phyloP scores from a whole-genome alignment of 2,797 vertebrate species.

The Merluccius polli region DNA sequence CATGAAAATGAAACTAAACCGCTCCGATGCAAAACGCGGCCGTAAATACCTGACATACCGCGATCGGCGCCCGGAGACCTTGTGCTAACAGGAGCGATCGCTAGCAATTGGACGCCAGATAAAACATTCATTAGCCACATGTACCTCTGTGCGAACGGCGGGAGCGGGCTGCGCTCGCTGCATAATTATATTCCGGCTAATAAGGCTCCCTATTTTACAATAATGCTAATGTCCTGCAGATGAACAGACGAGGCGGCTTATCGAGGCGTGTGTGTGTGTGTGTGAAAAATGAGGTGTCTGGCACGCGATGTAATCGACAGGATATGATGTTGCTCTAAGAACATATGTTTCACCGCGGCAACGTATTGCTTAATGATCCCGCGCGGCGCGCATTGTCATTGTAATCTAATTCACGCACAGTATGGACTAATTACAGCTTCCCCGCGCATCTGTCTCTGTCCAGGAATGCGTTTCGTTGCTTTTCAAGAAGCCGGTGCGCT shows the following conservation, averaged over 20 bases:
- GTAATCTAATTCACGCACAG: constrained; percentile 1
- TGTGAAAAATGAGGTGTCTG: constrained; percentile 25
- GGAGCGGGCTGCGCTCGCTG: background rate
- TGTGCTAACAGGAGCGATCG: background rate
- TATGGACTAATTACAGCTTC: constrained; percentile 16
- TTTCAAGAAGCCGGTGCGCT: background rate
- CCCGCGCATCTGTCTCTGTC: background rate
- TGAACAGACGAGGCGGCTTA: constrained; percentile 17
- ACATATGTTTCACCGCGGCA: constrained; percentile 25
- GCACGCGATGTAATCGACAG: constrained; percentile 22
- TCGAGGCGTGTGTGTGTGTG: constrained; percentile 12
- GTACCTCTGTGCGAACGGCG: background rate
- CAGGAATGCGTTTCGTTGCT: background rate
- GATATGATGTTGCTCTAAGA: constrained; percentile 24
- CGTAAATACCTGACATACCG: background rate
- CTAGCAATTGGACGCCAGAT: background rate
- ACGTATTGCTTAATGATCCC: constrained; percentile 36
- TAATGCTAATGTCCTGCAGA: constrained; percentile 18
- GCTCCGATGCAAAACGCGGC: background rate
- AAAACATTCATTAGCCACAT: constrained; percentile 4
- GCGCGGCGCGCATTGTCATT: constrained; percentile 28
- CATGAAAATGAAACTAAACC: too few species aligned
- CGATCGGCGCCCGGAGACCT: background rate
- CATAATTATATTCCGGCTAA: background rate
- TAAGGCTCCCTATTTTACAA: background rate